Base-by-base conservation (phyloP, 2,888 invertebrate species). In the Molanna angustata region DNA sequence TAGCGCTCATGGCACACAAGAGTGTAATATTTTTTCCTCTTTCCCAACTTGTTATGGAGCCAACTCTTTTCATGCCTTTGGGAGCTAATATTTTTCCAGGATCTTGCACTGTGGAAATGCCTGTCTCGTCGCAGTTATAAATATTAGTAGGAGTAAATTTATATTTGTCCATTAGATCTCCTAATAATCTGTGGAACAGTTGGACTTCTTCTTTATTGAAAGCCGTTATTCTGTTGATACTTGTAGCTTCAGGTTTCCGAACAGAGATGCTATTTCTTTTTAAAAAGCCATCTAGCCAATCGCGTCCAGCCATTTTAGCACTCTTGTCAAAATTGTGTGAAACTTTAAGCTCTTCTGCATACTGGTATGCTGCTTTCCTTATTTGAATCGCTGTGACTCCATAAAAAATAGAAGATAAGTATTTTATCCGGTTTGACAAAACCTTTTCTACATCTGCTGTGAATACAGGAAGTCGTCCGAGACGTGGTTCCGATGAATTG, bases 51-150 rank as follows among this genome's bases (percentile, higher is more conserved):
- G 70, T 70, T 2, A 69, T 62, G 1, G 66, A 65, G 13, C 72
- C 70, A 1, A 73, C 67, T 57, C 67, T 64, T 51, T 66, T 69
- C 58, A 66, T 65, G 45, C 67, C 70, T 64, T 67, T 71, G 35
- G 62, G 43, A 37, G 67, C 67, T 22, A 69, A 50, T 14, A 72
- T 64, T 64, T 67, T 69, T 33, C 59, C 66, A 1, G 69, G 67
- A 1, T 57, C 57, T 62, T 70, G 70, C 0, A 72, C 71, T 0
- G 67, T 68, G 1, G 67, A 61, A 43, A 73, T 67, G 0, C 69
- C 69, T 1, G 68, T 72, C 13, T 35, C 35, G 13, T 35, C 35
- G 35, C 35, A 35, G 13, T 35, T 35, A 35, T 35, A 35, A 35
- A 35, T 35, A n/a, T 35, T 35, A 9, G 9, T 35, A 4, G 35